phyloP scores from a whole-genome alignment of 2,113 vertebrate genomes.

The Amazona guildingii region DNA sequence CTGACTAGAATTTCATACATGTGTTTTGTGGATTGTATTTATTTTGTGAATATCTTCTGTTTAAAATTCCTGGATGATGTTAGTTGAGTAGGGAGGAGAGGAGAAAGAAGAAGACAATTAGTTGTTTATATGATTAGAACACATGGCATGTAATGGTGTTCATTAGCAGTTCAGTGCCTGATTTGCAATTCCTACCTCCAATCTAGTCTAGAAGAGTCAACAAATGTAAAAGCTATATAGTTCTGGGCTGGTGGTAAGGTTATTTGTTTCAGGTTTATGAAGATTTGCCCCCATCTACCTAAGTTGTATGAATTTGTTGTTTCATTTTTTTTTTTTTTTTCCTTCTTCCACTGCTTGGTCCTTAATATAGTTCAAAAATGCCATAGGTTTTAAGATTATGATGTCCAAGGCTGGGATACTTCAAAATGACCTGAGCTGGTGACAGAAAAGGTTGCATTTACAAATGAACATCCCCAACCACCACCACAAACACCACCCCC shows the following conservation, averaged over 20 bases:
- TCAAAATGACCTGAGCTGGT: background rate
- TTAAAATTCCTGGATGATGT: background rate
- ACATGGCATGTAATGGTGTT: background rate
- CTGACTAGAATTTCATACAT: background rate
- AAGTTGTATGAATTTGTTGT: background rate
- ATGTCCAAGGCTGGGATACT: background rate
- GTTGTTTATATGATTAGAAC: background rate
- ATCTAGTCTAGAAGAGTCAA: background rate
- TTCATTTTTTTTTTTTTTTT: background rate
- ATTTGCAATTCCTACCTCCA: background rate
- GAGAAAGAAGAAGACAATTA: background rate
- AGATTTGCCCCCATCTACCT: fast-evolving
- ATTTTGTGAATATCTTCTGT: background rate
- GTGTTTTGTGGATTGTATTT: background rate
- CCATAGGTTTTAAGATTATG: background rate
- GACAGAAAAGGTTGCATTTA: background rate
- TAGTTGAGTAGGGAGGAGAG: background rate
- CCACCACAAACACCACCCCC: too few relatives aligned
- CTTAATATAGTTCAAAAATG: background rate
- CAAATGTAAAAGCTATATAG: background rate
- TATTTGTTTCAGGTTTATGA: background rate
- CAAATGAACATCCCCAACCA: background rate
- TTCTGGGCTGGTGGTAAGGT: background rate
- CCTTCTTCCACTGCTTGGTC: background rate
- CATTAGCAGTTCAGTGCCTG: background rate